Evolutionary conservation across 2,113 vertebrate species (phyloP), one percentile per base, ranked within the genome.

Genomic region (Calidris pugnax): DNA sequence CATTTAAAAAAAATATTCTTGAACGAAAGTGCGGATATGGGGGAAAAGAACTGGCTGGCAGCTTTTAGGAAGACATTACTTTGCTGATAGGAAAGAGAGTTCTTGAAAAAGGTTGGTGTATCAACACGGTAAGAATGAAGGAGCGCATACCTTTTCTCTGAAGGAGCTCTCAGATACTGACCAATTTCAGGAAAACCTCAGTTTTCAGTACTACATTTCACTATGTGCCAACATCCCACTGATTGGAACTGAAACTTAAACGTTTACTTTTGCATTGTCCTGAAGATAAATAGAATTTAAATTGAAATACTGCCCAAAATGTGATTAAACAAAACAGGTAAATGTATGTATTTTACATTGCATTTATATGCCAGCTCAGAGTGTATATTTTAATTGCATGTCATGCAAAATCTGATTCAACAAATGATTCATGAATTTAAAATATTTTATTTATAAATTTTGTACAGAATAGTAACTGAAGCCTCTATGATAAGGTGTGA

Each of bases 181-280:
- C n/a, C 9, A 18, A 2, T 35, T 83, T 90, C 26, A 56, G 33
- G 30, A 30, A 66, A 80, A 55, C 16, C 3, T 45, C 32, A 19
- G 0, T 59, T 78, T 88, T 76, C 62, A 64, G 2, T 33, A 37
- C 9, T 57, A 33, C 10, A 2, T 91, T 93, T 73, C 59, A 35
- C 10, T 60, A 2, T 0, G 1, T 24, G 23, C 17, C 23, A 41
- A 1, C 0, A 0, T 47, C 43, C 72, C 23, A 12, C 35, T 55
- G 87, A 33, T 26, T 50, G 41, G 37, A 72, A 55, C 16, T 35
- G 67, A 53, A 53, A 5, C 19, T 22, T 43, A 19, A 9, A 12
- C 0, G 1, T 72, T 60, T 94, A 41, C 51, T 84, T 75, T 53
- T 12, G 10, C 17, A 2, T 53, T 71, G 32, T 45, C 20, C 41